Base-by-base conservation (phyloP, 2,888 invertebrate genomes). In the Tinea pellionella region DNA sequence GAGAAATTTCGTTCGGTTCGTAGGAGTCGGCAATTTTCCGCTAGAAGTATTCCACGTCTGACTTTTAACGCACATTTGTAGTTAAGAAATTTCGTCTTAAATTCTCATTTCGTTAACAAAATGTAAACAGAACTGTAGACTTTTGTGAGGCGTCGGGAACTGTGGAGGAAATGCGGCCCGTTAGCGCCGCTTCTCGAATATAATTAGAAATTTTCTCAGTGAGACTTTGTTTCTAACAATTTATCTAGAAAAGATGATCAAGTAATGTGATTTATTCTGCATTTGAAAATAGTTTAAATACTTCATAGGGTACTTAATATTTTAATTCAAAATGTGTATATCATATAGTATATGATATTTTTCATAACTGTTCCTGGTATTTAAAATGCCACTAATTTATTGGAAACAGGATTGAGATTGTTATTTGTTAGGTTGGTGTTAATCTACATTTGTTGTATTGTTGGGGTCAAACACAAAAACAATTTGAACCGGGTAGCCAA, bases 81-180 rank as follows among this genome's bases (percentile, higher is more conserved):
- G 72, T 75, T 73, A 75, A 77, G 78, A 79, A 79, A 78, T 75
- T 77, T 75, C 72, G 71, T 75, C 76, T 81, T 75, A 82, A 83
- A 82, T 77, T 80, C 79, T 75, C 80, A 80, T 80, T 80, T 71
- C 73, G 74, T 75, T 78, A 81, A 80, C 78, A 78, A 79, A 84
- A 80, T 80, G 79, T 80, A 81, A 84, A 81, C 78, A 81, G 74
- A 74, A 77, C 69, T 78, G 73, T 67, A 66, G 67, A 69, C 64
- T 57, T 57, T 15, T 70, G 64, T 66, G 69, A 70, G 69, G 71
- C 69, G 70, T 66, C 64, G 69, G 47, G 47, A 15, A 47, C 47
- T 13, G 47, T 15, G 47, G 16, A 65, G 71, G 70, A 71, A 74
- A 65, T 69, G 67, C 68, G 70, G 65, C 65, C 69, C 69, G 71